phyloP scores from a whole-genome alignment of 92 coral and sea anemone species.

The Porites divaricata region DNA sequence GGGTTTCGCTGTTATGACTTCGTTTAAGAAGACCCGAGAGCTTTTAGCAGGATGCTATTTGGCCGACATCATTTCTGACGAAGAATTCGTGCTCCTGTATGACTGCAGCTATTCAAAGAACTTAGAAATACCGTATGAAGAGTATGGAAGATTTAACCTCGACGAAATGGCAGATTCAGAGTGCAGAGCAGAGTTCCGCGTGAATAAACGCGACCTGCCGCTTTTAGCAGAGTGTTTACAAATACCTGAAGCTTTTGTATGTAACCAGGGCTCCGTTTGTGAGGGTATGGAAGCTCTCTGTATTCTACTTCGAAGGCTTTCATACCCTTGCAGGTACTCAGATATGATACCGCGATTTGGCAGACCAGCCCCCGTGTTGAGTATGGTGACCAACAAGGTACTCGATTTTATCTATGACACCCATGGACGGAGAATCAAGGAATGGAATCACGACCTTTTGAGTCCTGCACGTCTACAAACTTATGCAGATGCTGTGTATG shows the following conservation, averaged over 20 bases:
- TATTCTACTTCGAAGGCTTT: slow-evolving; percentile 39
- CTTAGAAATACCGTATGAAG: slow-evolving; percentile 48
- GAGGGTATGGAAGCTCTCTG: slow-evolving; percentile 62
- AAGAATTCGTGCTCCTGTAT: slow-evolving; percentile 8
- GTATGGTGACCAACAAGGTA: slow-evolving; percentile 39
- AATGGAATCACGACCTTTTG: slow-evolving; percentile 51
- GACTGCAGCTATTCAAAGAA: slow-evolving; percentile 52
- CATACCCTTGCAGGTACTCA: slow-evolving; percentile 58
- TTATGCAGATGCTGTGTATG: background rate
- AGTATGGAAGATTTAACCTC: background rate
- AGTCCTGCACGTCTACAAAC: slow-evolving; percentile 39
- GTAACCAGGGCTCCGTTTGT: slow-evolving; percentile 52
- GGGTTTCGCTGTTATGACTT: background rate
- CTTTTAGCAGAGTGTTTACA: slow-evolving; percentile 51
- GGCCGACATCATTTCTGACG: slow-evolving; percentile 37
- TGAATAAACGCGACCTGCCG: slow-evolving; percentile 54
- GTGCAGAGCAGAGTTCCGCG: slow-evolving; percentile 50
- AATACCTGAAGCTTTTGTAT: slow-evolving; percentile 37
- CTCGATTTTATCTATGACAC: slow-evolving; percentile 34
- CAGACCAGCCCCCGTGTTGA: slow-evolving; percentile 56
- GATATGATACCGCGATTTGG: slow-evolving; percentile 64
- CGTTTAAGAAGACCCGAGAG: background rate
- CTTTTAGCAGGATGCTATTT: slow-evolving; percentile 33
- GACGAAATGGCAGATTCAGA: slow-evolving; percentile 50
- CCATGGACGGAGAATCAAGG: slow-evolving; percentile 32